Conservation (phyloP, 2,888 invertebrate species). For the Ophraella communa region DNA sequence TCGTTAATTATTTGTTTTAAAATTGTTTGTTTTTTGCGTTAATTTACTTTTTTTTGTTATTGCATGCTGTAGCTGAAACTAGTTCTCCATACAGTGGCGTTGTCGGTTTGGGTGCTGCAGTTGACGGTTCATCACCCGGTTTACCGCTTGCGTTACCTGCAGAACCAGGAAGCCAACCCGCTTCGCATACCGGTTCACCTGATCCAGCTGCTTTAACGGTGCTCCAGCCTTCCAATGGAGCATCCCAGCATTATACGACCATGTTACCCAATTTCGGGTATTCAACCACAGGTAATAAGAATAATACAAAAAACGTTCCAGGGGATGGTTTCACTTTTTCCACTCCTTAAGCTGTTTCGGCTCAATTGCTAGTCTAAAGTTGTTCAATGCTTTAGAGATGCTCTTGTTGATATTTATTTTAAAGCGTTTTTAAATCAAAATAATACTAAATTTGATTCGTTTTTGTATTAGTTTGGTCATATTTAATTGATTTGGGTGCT, state of each 20-base stretch:
- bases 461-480: too few relatives aligned
- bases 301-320: too few relatives aligned
- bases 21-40: slow-evolving; percentile 50
- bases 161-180: slow-evolving; percentile 58
- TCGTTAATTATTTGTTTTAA: slow-evolving; percentile 13
- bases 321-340: too few relatives aligned
- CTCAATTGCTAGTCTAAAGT: too few relatives aligned
- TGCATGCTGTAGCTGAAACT: slow-evolving; percentile 57
- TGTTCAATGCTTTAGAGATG: too few relatives aligned
- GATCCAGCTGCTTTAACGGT: slow-evolving; percentile 62
- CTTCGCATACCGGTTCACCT: slow-evolving; percentile 63
- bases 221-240: slow-evolving; percentile 67
- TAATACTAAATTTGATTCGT: too few relatives aligned
- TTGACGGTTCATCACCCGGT: slow-evolving; percentile 61
- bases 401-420: too few relatives aligned
- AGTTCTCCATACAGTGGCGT: slow-evolving; percentile 61
- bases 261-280: slow-evolving; percentile 76
- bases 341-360: too few relatives aligned
- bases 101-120: slow-evolving; percentile 57
- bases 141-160: slow-evolving; percentile 61
- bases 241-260: slow-evolving; percentile 66
- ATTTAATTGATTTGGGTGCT: too few relatives aligned
- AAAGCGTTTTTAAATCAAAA: too few relatives aligned
- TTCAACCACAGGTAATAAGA: slow-evolving; percentile 68
- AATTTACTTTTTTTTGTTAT: slow-evolving; percentile 47